Percentiles rank a stretch among this genome's conserved stretches.
Evolutionary conservation across 35 echinoderm and acorn worm species (phyloP).

Genomic region (Lytechinus variegatus): DNA sequence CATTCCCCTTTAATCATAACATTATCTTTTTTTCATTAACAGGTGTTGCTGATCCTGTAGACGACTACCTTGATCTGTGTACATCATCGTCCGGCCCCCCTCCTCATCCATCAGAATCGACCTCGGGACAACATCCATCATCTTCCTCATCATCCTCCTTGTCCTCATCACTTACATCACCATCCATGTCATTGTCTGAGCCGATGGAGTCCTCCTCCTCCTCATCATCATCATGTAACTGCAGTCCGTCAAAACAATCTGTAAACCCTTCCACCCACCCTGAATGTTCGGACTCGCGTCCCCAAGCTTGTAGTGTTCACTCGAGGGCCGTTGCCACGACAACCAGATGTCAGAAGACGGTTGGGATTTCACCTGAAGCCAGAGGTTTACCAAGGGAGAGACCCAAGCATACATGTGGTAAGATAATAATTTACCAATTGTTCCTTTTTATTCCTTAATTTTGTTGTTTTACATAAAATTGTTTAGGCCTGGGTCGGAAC

Average conservation of each 20-base stretch:
- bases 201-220: not conserved
- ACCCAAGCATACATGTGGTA: conserved; percentile 22
- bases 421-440: too few species aligned
- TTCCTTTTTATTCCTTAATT: too few species aligned
- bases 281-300: not conserved
- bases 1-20: too few species aligned
- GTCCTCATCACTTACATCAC: not conserved
- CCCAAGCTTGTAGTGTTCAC: not conserved
- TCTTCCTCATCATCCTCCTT: not conserved
- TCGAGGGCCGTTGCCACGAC: not conserved
- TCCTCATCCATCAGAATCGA: not conserved
- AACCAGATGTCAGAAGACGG: not conserved
- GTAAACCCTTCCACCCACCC: not conserved
- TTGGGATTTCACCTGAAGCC: conserved; percentile 36
- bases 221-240: not conserved
- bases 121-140: not conserved
- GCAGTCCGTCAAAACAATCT: not conserved
- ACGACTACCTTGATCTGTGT: conserved; percentile 13
- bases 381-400: not conserved
- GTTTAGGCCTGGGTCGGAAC: too few species aligned
- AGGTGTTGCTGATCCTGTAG: conserved; percentile 28
- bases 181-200: not conserved
- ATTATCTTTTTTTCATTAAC: not conserved
- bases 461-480: too few species aligned
- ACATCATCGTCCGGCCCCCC: not conserved